phyloP scores from a whole-genome alignment of 2,888 invertebrate genomes.

The Hipparchia sbordonii region DNA sequence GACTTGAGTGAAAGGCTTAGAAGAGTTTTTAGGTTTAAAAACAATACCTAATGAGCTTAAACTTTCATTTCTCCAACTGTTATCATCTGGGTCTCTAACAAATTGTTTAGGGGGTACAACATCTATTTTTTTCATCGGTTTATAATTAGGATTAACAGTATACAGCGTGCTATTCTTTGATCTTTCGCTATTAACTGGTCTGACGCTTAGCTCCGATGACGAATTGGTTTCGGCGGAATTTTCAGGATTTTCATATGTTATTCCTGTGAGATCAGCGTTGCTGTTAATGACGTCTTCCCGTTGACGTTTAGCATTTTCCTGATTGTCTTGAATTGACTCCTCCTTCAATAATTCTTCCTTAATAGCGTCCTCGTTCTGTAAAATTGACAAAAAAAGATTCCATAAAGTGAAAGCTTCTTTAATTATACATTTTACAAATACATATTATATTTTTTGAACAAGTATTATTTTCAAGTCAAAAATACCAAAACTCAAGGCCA shows the following conservation, averaged over 20 bases:
- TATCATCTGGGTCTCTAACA: conserved; percentile 72
- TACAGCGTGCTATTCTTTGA: conserved; percentile 56
- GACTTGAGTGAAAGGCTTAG: conserved; percentile 74
- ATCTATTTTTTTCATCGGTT: conserved; percentile 71
- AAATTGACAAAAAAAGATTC: conserved; percentile 39
- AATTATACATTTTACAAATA: neutral
- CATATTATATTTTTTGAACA: neutral
- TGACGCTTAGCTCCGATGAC: conserved; percentile 52
- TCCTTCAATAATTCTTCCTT: conserved; percentile 67
- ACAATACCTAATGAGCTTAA: conserved; percentile 76
- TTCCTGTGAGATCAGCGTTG: conserved; percentile 13
- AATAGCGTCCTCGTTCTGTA: conserved; percentile 69
- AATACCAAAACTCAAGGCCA: too few relatives aligned
- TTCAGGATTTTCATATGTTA: conserved; percentile 9
- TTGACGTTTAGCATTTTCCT: conserved; percentile 49
- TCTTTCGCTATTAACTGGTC: conserved; percentile 58
- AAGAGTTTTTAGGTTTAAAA: conserved; percentile 73
- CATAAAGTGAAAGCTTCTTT: neutral
- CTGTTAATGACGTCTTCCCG: conserved; percentile 36
- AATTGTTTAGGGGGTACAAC: conserved; percentile 65
- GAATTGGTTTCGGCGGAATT: conserved; percentile 34
- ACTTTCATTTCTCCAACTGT: conserved; percentile 78
- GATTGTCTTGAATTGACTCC: conserved; percentile 54
- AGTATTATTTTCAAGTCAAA: neutral
- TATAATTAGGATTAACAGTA: conserved; percentile 66